Evolutionary conservation across 2,797 vertebrate genomes (phyloP), one percentile per base, ranked within the genome.

Genomic region (Sebastes matsubarae): DNA sequence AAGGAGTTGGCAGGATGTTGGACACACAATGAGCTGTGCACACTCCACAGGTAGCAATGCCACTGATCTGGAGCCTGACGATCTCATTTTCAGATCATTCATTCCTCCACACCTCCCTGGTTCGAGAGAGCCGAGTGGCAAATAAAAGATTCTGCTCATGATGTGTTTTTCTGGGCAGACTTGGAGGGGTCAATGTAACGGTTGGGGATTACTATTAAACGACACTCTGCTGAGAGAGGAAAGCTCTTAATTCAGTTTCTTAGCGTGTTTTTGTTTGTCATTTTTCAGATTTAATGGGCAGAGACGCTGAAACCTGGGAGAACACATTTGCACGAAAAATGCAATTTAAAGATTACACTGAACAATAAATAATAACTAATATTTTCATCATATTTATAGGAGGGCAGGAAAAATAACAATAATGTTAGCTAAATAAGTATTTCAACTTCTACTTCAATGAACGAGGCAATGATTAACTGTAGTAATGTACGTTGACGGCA

Each of bases 111-210:
- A 79, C 68, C 61, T 82, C 72, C 63, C 29, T 34, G 36, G 61
- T 57, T 68, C 46, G n/a, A 75, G 68, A 54, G 52, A 61, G 29
- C n/a, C 11, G 11, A 38, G 74, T 24, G 67, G 82, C 65, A 79
- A 54, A 77, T 64, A 72, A 75, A 64, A 67, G 64, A 69, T 66
- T 73, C 16, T 68, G 61, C n/a, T 34, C 50, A 29, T 79, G 73
- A 75, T 73, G 50, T 87, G 82, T 92, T 92, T 91, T 93, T 91
- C 84, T 90, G 83, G 83, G 88, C 88, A 93, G 91, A 92, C 88
- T 83, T 68, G 3, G 30, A 89, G 91, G 89, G 92, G 87, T 93
- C 87, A 14, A 68, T 86, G 83, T 84, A 92, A 92, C 82, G 42
- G 84, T 84, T 76, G 83, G 84, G 63, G 58, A 89, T 93, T 84